phyloP scores from a whole-genome alignment of 2,888 invertebrate genomes.

The Phrixothrix hirtus region DNA sequence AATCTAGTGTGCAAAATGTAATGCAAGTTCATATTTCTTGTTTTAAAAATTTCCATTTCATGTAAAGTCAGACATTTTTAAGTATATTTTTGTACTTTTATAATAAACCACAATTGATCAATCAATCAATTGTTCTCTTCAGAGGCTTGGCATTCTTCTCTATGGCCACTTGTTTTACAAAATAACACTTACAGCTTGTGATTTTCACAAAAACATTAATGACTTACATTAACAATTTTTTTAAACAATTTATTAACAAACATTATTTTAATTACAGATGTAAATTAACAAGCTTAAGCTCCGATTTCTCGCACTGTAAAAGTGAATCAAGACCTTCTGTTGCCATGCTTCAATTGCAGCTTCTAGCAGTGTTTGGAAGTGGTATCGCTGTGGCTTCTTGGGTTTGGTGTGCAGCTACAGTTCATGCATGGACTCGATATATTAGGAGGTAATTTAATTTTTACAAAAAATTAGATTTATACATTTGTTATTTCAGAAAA shows the following conservation, averaged over 20 bases:
- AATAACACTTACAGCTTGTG: neutral
- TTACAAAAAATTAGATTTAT: too few species aligned
- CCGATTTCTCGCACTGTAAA: slow-evolving; percentile 62
- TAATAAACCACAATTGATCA: too few species aligned
- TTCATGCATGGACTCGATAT: slow-evolving; percentile 85
- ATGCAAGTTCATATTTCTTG: too few species aligned
- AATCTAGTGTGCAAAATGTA: too few species aligned
- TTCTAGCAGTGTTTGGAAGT: slow-evolving; percentile 80
- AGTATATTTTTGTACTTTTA: too few species aligned
- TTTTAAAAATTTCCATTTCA: too few species aligned
- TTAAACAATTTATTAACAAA: slow-evolving; percentile 2
- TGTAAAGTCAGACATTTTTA: too few species aligned
- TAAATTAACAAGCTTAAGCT: slow-evolving; percentile 52
- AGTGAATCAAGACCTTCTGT: slow-evolving; percentile 76
- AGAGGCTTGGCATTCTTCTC: too few species aligned
- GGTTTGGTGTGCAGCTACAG: slow-evolving; percentile 88
- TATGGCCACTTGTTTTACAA: too few species aligned
- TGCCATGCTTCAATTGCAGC: slow-evolving; percentile 78
- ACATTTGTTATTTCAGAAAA: slow-evolving; percentile 68
- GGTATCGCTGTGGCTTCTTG: slow-evolving; percentile 91
- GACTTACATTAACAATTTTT: neutral
- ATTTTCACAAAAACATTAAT: neutral
- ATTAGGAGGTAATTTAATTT: slow-evolving; percentile 80
- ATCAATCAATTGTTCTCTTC: too few species aligned
- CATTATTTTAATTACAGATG: slow-evolving; percentile 54